A percentile compares a stretch with the other conserved stretches of the same genome.
Evolutionary conservation across 2,113 vertebrate species (phyloP).

Genomic region (Tonatia bakeri): DNA sequence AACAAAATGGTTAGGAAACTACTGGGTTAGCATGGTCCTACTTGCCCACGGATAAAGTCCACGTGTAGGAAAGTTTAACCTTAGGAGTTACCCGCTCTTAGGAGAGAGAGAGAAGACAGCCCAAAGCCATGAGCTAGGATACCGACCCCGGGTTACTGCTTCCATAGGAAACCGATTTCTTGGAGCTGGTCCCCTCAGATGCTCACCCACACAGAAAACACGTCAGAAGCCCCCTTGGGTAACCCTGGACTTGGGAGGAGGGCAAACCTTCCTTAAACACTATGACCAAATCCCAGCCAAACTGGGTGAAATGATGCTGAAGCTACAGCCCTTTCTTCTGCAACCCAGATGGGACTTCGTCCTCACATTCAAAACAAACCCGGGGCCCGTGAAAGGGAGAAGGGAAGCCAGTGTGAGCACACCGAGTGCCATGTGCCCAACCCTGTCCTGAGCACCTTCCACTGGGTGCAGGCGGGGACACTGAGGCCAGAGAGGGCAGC

Average conservation of each 20-base stretch:
- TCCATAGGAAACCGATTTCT: neutral
- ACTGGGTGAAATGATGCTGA: rapidly evolving
- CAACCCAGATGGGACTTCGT: neutral
- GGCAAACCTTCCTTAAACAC: neutral
- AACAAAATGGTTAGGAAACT: neutral
- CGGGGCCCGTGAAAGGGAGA: rapidly evolving
- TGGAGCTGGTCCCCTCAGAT: rapidly evolving
- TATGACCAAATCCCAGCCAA: neutral
- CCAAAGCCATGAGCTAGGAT: too few relatives aligned
- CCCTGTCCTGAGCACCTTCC: rapidly evolving
- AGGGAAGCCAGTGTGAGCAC: rapidly evolving
- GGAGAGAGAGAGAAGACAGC: neutral
- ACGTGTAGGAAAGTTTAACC: rapidly evolving
- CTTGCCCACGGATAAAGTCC: neutral
- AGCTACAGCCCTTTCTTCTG: neutral
- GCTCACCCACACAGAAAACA: neutral
- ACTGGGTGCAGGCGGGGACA: rapidly evolving
- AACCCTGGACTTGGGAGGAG: rapidly evolving
- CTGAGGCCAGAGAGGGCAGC: neutral
- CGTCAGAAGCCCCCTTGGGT: neutral
- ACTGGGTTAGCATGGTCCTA: rapidly evolving
- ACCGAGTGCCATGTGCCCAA: rapidly evolving
- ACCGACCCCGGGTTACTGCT: rapidly evolving
- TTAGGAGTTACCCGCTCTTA: rapidly evolving
- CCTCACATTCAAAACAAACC: rapidly evolving